phyloP scores from a whole-genome alignment of 1,140 invertebrate species.

The Oppia nitens region DNA sequence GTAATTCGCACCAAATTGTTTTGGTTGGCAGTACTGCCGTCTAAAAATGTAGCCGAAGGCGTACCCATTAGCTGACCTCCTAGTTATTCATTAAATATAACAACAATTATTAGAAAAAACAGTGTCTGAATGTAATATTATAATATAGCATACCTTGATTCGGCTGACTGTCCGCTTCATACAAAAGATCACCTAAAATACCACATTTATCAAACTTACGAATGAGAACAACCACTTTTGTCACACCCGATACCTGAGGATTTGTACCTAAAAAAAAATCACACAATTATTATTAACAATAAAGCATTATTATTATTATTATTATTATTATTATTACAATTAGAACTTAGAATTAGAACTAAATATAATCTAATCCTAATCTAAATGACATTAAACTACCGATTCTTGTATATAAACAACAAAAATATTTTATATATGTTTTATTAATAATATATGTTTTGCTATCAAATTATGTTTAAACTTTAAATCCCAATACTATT shows the following conservation, averaged over 20 bases:
- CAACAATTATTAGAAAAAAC: background rate
- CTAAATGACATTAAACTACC: no score
- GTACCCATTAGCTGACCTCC: background rate
- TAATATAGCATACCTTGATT: slow-evolving; percentile 1
- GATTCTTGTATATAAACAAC: no score
- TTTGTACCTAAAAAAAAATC: background rate
- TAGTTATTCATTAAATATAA: background rate
- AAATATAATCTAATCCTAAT: no score
- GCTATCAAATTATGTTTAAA: no score
- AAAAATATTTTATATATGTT: no score
- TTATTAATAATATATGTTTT: no score
- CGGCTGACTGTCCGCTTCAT: slow-evolving; percentile 8
- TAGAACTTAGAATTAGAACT: no score
- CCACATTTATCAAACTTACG: background rate
- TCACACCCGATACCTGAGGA: slow-evolving; percentile 6
- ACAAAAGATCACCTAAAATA: background rate
- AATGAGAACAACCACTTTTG: slow-evolving; percentile 7
- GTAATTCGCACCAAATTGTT: slow-evolving; percentile 1
- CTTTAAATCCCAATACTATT: no score
- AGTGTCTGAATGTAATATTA: background rate
- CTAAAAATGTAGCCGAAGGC: slow-evolving; percentile 7
- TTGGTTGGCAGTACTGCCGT: background rate
- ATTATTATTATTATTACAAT: no score
- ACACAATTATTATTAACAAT: no score
- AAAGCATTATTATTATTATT: no score